Conservation (phyloP, 2,888 invertebrate genomes). For the Marronus borbonicus region DNA sequence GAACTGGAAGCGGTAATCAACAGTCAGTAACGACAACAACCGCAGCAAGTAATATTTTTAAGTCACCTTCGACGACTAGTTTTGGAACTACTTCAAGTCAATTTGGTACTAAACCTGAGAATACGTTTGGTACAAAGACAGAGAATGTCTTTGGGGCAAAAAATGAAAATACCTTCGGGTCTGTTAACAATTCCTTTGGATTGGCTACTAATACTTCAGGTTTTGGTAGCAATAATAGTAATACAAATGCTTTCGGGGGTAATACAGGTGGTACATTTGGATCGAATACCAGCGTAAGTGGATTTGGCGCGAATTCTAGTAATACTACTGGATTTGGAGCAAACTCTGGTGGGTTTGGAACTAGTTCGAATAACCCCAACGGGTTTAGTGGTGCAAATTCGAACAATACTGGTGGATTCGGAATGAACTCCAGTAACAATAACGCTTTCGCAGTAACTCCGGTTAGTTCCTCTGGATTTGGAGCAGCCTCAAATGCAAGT, state of each 20-base stretch:
- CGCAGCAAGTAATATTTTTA: conserved; percentile 29
- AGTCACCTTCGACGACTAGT: conserved; percentile 31
- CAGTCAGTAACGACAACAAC: conserved; percentile 8
- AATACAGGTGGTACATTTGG: conserved; percentile 19
- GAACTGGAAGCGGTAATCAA: not conserved
- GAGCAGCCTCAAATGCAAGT: conserved; percentile 1
- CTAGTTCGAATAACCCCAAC: not conserved
- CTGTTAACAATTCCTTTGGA: conserved; percentile 28
- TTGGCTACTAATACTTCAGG: conserved; percentile 1
- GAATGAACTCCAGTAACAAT: conserved; percentile 4
- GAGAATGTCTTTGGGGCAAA: conserved; percentile 20
- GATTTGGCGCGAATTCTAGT: not conserved
- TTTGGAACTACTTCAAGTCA: conserved; percentile 19
- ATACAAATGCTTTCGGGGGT: conserved; percentile 22
- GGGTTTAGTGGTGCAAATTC: conserved; percentile 27
- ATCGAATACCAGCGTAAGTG: not conserved
- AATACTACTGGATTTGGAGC: conserved; percentile 32
- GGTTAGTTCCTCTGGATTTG: not conserved
- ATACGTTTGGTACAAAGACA: conserved; percentile 26
- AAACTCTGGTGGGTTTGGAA: conserved; percentile 27
- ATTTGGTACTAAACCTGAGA: conserved; percentile 14
- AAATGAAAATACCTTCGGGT: conserved; percentile 22
- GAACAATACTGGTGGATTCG: conserved; percentile 3
- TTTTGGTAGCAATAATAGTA: conserved; percentile 27
- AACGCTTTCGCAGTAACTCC: conserved; percentile 17